These are phyloP conservation scores for Malurus elegans DNA, from an alignment of 2,113 vertebrate genomes.

Conservation along the genomic window DNA sequence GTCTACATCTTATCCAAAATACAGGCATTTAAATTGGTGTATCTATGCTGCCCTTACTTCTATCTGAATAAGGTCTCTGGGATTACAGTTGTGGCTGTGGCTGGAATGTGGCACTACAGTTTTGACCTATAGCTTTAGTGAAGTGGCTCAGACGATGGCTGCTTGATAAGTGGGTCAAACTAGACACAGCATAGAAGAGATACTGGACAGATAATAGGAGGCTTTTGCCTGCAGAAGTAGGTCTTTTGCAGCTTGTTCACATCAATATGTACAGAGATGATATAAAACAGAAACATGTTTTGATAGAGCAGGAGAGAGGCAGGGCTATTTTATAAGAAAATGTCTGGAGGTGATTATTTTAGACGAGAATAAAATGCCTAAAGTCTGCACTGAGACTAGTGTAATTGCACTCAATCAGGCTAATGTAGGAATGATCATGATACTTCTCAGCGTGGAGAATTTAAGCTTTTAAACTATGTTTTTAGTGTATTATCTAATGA, in stretches of 20 bases:
- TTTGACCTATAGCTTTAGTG: not conserved
- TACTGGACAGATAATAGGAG: not conserved
- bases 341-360: not conserved
- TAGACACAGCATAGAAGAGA: not conserved
- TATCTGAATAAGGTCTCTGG: not conserved
- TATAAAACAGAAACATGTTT: not conserved
- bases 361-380: not conserved
- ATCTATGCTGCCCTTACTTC: not conserved
- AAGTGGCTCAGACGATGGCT: not conserved
- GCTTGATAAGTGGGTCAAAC: conserved; percentile 22
- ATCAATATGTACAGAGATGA: not conserved
- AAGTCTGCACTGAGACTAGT: not conserved
- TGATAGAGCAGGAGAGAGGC: not conserved
- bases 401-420: not conserved
- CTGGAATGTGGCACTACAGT: not conserved
- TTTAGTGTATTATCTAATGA: not conserved
- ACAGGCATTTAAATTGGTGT: not conserved
- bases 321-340: not conserved
- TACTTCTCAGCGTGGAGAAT: not conserved
- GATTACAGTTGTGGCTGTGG: not conserved
- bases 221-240: not conserved
- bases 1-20: not conserved
- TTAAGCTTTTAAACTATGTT: not conserved
- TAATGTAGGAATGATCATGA: not conserved
- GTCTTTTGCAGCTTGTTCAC: not conserved